Conservation (phyloP, 2,888 invertebrate genomes). For the Onthophagus sagittarius region DNA sequence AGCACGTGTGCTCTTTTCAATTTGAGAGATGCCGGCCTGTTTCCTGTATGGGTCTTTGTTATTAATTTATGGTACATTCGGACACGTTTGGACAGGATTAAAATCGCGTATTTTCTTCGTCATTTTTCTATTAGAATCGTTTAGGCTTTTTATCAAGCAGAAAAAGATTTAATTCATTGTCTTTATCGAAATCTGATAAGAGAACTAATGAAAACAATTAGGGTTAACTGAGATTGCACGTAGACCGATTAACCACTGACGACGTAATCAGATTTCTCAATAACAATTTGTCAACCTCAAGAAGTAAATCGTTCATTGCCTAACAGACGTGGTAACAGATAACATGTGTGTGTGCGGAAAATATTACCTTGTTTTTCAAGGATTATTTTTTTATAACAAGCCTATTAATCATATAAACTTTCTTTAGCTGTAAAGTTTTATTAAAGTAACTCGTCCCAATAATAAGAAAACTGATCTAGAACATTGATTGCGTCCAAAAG, state of each 20-base stretch:
- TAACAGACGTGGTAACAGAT: background rate
- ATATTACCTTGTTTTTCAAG: too few relatives aligned
- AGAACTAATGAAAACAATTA: background rate
- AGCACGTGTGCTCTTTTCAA: constrained; percentile 31
- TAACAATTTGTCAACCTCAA: background rate
- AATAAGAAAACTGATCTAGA: background rate
- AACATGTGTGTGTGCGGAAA: background rate
- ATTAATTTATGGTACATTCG: background rate
- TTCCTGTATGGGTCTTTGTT: background rate
- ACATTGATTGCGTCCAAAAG: background rate
- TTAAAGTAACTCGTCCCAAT: background rate
- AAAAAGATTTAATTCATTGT: background rate
- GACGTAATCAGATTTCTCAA: background rate
- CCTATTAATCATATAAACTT: background rate
- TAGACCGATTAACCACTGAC: background rate
- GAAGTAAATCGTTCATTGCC: background rate
- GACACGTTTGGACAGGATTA: background rate
- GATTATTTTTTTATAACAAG: background rate
- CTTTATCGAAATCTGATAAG: background rate
- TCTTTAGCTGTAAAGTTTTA: background rate
- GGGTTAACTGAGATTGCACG: background rate
- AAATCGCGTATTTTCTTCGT: background rate
- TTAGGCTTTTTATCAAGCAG: too few relatives aligned
- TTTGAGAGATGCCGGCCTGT: background rate
- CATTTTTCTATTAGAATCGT: background rate